Conservation (phyloP, 1,140 invertebrate genomes). For the Caenorhabditis elegans region DNA sequence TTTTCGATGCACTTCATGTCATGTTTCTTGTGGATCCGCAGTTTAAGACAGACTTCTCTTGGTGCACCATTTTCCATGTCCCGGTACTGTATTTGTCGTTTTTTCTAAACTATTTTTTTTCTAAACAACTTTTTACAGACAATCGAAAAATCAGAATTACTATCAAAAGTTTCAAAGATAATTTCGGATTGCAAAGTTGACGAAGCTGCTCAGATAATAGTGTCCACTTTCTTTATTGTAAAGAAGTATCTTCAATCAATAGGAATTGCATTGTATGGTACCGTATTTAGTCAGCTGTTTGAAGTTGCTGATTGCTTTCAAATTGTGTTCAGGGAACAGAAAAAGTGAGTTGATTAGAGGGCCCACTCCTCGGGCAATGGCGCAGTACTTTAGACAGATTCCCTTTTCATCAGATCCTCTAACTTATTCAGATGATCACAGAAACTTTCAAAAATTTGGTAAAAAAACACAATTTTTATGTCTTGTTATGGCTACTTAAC, state of each 20-base stretch:
- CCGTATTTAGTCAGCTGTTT: background rate
- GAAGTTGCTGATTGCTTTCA: conserved; percentile 22
- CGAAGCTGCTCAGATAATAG: background rate
- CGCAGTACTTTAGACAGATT: too few species aligned
- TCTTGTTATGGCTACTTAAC: background rate
- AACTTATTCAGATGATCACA: background rate
- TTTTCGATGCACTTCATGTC: conserved; percentile 33
- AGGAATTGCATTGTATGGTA: background rate
- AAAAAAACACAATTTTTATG: background rate
- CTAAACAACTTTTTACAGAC: background rate
- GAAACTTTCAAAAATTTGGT: background rate
- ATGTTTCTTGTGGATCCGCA: conserved; percentile 32
- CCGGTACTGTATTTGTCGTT: background rate
- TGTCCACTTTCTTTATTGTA: background rate
- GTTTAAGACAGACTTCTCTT: conserved; percentile 32
- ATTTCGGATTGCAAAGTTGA: conserved; percentile 17
- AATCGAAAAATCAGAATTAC: background rate
- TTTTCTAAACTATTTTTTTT: too few species aligned
- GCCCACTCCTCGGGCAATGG: conserved; percentile 8
- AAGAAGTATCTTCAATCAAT: background rate
- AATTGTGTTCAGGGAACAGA: background rate
- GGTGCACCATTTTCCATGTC: conserved; percentile 16
- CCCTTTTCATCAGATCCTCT: background rate
- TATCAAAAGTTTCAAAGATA: background rate
- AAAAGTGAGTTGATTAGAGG: conserved; percentile 17